phyloP scores from a whole-genome alignment of 2,797 vertebrate genomes.

The Sitta carolinensis region DNA sequence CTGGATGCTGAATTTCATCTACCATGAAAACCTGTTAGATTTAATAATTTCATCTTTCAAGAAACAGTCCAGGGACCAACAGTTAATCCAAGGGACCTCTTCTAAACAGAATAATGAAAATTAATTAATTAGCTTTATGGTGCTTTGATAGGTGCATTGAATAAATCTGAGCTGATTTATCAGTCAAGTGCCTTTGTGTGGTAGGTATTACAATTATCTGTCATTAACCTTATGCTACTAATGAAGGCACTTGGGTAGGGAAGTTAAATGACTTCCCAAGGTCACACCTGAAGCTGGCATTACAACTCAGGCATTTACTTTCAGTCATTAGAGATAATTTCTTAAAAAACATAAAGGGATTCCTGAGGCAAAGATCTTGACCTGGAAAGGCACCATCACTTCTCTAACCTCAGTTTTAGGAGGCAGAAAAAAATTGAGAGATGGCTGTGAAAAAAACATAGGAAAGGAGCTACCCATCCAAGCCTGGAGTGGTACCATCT shows the following conservation, averaged over 20 bases:
- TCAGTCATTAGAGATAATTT: neutral
- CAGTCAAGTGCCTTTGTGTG: neutral
- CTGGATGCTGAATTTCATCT: neutral
- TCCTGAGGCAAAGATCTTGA: neutral
- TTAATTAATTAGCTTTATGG: neutral
- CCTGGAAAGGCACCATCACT: neutral
- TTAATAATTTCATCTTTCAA: neutral
- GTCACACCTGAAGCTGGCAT: neutral
- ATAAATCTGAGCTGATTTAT: neutral
- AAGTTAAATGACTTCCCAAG: constrained; percentile 9
- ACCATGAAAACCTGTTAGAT: neutral
- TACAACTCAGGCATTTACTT: neutral
- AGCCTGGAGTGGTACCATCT: neutral
- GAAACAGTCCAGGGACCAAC: neutral
- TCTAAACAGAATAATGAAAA: neutral
- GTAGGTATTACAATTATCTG: constrained; percentile 2
- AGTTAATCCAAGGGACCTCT: neutral
- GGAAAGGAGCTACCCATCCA: neutral
- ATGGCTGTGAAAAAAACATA: neutral
- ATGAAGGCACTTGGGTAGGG: neutral
- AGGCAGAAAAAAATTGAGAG: neutral
- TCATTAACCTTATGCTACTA: neutral
- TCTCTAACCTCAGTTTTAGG: neutral
- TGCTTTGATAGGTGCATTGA: neutral
- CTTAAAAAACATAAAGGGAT: neutral